Evolutionary conservation across 1,140 invertebrate species (phyloP).

Genomic region (Drosophila kikkawai): DNA sequence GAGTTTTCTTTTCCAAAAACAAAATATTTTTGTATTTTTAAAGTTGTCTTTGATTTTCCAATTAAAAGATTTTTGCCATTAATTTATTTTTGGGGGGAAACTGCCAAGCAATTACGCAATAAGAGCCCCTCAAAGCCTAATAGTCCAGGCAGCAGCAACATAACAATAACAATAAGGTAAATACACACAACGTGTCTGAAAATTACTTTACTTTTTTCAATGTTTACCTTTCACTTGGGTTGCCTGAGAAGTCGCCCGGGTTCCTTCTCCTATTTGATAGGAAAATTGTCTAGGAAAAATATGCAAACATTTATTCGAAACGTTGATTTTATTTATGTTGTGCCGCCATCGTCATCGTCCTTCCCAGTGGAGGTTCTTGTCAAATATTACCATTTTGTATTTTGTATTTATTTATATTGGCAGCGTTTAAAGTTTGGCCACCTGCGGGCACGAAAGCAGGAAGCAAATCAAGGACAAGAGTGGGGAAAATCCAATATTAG

Average conservation of each 20-base stretch:
- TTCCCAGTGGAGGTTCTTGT: constrained; percentile 9
- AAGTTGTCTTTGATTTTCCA: constrained; percentile 29
- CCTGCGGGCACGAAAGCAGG: constrained; percentile 61
- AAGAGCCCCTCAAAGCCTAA: constrained; percentile 35
- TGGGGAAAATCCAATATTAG: constrained; percentile 74
- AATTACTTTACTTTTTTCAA: constrained; percentile 46
- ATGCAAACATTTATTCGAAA: constrained; percentile 82
- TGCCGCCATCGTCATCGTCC: neutral
- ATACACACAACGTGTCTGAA: constrained; percentile 27
- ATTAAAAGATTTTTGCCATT: constrained; percentile 48
- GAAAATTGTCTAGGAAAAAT: constrained; percentile 76
- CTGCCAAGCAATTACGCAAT: constrained; percentile 44
- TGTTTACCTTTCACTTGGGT: constrained; percentile 51
- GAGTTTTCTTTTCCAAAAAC: neutral
- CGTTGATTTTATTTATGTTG: constrained; percentile 83
- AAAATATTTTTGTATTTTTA: neutral
- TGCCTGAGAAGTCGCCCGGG: constrained; percentile 17
- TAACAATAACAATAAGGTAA: constrained; percentile 53
- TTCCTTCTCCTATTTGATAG: constrained; percentile 47
- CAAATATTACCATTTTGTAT: constrained; percentile 80
- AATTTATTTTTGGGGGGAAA: constrained; percentile 37
- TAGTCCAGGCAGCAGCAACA: constrained; percentile 40
- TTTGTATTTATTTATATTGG: constrained; percentile 79
- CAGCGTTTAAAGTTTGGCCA: constrained; percentile 78
- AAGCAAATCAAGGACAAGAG: constrained; percentile 40